These are phyloP conservation scores for Vultur gryphus DNA, from an alignment of 2,797 vertebrate species.

Conservation along the genomic window DNA sequence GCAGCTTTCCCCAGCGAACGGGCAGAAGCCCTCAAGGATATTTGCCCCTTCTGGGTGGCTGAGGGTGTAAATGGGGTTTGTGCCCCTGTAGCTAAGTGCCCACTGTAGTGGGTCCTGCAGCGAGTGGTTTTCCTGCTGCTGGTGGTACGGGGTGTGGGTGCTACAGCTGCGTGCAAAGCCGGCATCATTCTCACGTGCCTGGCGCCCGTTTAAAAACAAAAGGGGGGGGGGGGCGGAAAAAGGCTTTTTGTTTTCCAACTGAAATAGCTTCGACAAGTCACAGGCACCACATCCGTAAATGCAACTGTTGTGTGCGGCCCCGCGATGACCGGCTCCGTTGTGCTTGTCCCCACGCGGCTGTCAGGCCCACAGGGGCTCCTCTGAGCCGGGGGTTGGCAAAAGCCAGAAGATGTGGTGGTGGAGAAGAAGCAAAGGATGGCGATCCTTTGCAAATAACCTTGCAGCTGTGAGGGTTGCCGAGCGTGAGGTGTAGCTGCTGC, in stretches of 20 bases:
- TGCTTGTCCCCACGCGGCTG: accelerated
- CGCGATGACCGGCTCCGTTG: background rate
- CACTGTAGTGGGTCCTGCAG: accelerated
- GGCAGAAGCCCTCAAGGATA: background rate
- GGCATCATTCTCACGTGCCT: background rate
- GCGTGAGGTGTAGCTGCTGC: background rate
- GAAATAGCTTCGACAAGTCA: background rate
- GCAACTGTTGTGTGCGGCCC: background rate
- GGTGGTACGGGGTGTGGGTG: accelerated
- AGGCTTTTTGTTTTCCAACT: background rate
- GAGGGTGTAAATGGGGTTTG: background rate
- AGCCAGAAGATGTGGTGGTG: background rate
- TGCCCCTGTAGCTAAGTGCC: background rate
- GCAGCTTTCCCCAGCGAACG: background rate
- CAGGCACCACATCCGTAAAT: background rate
- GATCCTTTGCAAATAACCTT: background rate
- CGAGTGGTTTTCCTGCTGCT: accelerated
- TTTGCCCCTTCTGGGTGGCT: background rate
- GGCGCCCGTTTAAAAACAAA: background rate
- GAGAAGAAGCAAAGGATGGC: background rate
- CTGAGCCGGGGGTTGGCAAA: background rate
- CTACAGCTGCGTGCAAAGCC: background rate
- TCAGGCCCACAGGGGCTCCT: background rate
- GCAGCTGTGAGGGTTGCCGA: accelerated
- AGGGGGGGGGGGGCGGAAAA: background rate